Percentiles rank a stretch among this genome's conserved stretches.
These are phyloP conservation scores for Morpho achilles DNA, from an alignment of 2,888 invertebrate species.

Conservation along the genomic window DNA sequence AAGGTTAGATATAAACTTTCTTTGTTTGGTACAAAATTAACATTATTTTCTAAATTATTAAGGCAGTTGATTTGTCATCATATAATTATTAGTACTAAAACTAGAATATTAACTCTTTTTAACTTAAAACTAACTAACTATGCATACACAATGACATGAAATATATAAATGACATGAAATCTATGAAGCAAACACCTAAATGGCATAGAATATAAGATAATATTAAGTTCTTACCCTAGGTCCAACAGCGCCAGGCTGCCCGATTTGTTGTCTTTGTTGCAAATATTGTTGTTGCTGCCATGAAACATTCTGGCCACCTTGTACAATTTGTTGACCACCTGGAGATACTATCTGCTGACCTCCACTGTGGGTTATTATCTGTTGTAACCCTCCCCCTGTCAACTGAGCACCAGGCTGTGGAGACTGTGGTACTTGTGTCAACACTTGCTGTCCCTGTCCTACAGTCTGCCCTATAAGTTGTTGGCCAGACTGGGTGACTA, in stretches of 20 bases:
- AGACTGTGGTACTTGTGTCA: conserved; percentile 66
- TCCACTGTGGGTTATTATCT: conserved; percentile 71
- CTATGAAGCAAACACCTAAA: no score
- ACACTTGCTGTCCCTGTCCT: conserved; percentile 62
- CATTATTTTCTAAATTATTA: no score
- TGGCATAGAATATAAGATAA: conserved; percentile 3
- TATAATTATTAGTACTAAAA: no score
- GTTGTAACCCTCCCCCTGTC: conserved; percentile 65
- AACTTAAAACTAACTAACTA: no score
- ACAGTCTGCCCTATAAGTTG: conserved; percentile 66
- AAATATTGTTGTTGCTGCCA: conserved; percentile 75
- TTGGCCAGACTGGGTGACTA: conserved; percentile 69
- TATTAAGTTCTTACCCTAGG: conserved; percentile 56
- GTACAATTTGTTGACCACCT: conserved; percentile 66
- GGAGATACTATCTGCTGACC: conserved; percentile 72
- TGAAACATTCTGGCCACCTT: conserved; percentile 66
- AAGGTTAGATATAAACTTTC: no score
- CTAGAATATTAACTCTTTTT: no score
- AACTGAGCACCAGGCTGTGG: conserved; percentile 58
- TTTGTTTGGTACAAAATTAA: no score
- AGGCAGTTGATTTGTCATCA: no score
- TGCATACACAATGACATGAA: no score
- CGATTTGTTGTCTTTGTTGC: conserved; percentile 72
- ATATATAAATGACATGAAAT: no score
- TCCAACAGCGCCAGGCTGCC: conserved; percentile 72